Base-by-base conservation (phyloP, 2,113 vertebrate genomes). In the Typhlomys cinereus region DNA sequence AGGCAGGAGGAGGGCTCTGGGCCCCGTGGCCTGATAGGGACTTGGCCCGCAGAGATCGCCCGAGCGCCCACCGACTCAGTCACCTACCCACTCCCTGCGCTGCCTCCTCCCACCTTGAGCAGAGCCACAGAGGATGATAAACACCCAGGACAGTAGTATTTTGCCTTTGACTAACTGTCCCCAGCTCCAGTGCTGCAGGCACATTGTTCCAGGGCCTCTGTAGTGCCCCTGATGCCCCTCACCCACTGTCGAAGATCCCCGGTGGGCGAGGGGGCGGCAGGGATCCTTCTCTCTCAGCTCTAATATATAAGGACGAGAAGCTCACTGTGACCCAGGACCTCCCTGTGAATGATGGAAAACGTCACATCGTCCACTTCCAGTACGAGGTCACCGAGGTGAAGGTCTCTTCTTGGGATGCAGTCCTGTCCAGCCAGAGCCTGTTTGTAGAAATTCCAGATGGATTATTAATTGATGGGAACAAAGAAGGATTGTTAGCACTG, bases 171-270 rank as follows among this genome's bases (percentile, higher is more conserved):
- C n/a, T n/a, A n/a, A n/a, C n/a, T n/a, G n/a, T n/a, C n/a, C n/a
- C n/a, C n/a, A 98, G 98, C 97, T 98, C 95, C 98, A 98, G 97
- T 98, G 98, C 98, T 99, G 98, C 97, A 99, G 98, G 98, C 99
- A 99, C 98, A 98, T 98, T 96, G 98, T 99, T 98, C 99, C 99
- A 25, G 99, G 99, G 99, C 99, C 99, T 99, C 99, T 99, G 99
- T 99, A 99, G 99, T 99, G 99, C 98, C 99, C 99, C 99, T 99
- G 99, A 99, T 99, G 99, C 98, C 99, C 99, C 99, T 99, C 99
- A 99, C 99, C 99, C 99, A 99, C 99, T 99, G 98, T 98, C 98
- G 97, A 99, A 99, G 99, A 99, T 99, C 99, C 99, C 99, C 99
- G 98, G 99, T 99, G 99, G 99, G 99, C 99, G 99, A 99, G 99